Base-by-base conservation (phyloP, 2,113 vertebrate genomes). In the Oxyura jamaicensis region DNA sequence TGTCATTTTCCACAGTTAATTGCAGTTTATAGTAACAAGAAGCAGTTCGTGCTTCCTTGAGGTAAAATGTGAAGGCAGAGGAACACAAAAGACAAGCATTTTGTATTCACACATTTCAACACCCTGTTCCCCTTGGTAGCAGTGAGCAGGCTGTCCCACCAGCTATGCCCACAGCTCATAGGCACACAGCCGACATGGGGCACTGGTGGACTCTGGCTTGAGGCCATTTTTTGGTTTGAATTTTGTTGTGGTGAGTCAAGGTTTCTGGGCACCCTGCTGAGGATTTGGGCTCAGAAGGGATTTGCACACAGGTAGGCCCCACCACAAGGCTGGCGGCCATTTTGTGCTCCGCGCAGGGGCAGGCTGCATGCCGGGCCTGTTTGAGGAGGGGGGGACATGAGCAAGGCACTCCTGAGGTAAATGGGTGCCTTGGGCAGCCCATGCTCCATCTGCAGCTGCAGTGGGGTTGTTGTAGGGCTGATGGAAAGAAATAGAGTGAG, bases 91-190 rank as follows among this genome's bases (percentile, higher is more conserved):
- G 63, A 80, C 39, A 68, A 82, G 23, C 0, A 0, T 19, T 11
- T 29, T 23, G 68, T 66, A 63, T 66, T 4, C 60, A 71, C 8
- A 2, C 15, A 3, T 41, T 81, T 83, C 1, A 2, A 74, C 29
- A 6, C 23, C 23, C 39, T 15, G 0, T 4, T 86, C 80, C 44
- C 63, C 59, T 14, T 13, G 8, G 8, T 7, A 23, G 0, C 16
- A 76, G 13, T 2, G 3, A 69, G 52, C 8, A 8, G 46, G 41
- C 0, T 2, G n/a, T 68, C 86, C 67, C 86, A 44, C 50, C 39
- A 62, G 65, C 2, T 0, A 0, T 28, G 26, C 20, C 23, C 21
- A 42, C 41, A 12, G 5, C 26, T 55, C 58, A 33, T 0, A 0
- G 22, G 39, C 66, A 28, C 39, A 46, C 0, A 3, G 28, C 14